Conservation (phyloP, 2,797 vertebrate genomes). For the Enteromius radiatus region DNA sequence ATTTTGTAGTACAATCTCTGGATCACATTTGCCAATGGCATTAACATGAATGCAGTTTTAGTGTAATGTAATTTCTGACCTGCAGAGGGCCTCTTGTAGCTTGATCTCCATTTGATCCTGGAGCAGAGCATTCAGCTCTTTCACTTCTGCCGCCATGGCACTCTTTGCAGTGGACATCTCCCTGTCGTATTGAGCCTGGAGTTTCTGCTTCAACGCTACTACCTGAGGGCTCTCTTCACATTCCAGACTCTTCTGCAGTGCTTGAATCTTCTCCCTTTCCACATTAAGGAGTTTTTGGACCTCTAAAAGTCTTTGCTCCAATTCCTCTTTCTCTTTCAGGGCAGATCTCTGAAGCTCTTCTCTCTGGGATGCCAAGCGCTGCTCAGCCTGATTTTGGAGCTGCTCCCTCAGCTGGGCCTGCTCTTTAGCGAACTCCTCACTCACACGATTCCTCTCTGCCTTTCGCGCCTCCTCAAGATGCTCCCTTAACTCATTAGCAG, state of each 20-base stretch:
- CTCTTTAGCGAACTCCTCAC: conserved; percentile 59
- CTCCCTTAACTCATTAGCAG: conserved; percentile 62
- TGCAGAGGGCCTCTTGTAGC: conserved; percentile 75
- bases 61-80: conserved; percentile 70
- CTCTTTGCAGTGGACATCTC: conserved; percentile 73
- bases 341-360: conserved; percentile 69
- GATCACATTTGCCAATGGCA: background rate
- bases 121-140: conserved; percentile 67
- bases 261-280: conserved; percentile 75
- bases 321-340: conserved; percentile 68
- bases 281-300: conserved; percentile 71
- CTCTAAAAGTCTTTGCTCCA: conserved; percentile 73
- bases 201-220: conserved; percentile 65
- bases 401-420: conserved; percentile 64
- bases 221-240: conserved; percentile 68
- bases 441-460: conserved; percentile 58
- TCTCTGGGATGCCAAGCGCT: conserved; percentile 51
- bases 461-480: conserved; percentile 62
- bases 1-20: background rate
- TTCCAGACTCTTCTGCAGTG: conserved; percentile 75
- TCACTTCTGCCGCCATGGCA: conserved; percentile 72
- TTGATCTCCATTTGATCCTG: conserved; percentile 76
- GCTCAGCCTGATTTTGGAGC: conserved; percentile 54
- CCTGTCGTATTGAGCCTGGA: conserved; percentile 64
- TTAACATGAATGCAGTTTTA: background rate